phyloP scores from a whole-genome alignment of 1,140 invertebrate species.

The Cyrtorhinus lividipennis region DNA sequence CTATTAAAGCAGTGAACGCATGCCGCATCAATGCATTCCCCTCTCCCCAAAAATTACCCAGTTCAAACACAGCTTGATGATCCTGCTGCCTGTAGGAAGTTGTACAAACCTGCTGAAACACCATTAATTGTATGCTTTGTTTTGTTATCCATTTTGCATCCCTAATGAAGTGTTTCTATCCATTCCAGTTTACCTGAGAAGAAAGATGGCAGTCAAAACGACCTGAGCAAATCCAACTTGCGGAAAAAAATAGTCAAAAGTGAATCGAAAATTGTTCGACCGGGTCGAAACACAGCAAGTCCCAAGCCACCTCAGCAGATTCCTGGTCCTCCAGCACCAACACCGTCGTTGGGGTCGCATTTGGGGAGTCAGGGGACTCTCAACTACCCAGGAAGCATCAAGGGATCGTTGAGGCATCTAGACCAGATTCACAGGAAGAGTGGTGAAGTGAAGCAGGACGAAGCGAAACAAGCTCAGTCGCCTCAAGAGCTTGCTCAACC shows the following conservation, averaged over 20 bases:
- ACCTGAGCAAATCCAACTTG: constrained; percentile 18
- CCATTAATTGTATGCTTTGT: too few species aligned
- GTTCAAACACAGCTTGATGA: too few species aligned
- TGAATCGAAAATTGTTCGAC: constrained; percentile 19
- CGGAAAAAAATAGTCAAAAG: constrained; percentile 21
- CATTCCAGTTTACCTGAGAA: too few species aligned
- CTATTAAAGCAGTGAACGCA: too few species aligned
- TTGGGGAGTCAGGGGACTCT: background rate
- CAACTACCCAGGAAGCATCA: background rate
- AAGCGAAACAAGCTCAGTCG: background rate
- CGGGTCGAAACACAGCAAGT: constrained; percentile 3
- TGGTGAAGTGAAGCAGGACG: background rate
- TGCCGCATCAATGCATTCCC: too few species aligned
- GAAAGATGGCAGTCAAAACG: constrained; percentile 20
- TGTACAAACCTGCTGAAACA: too few species aligned
- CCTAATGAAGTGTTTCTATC: too few species aligned
- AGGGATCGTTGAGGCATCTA: background rate
- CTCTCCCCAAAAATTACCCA: too few species aligned
- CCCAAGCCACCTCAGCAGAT: background rate
- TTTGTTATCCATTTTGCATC: too few species aligned
- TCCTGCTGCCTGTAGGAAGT: too few species aligned
- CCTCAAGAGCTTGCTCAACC: constrained; percentile 1
- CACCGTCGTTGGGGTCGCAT: background rate
- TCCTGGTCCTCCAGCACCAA: background rate
- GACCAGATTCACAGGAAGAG: background rate